Percentiles rank a stretch among this genome's conserved stretches.
Evolutionary conservation across 2,888 invertebrate genomes (phyloP).

Genomic region (Sclerodermus sp.): DNA sequence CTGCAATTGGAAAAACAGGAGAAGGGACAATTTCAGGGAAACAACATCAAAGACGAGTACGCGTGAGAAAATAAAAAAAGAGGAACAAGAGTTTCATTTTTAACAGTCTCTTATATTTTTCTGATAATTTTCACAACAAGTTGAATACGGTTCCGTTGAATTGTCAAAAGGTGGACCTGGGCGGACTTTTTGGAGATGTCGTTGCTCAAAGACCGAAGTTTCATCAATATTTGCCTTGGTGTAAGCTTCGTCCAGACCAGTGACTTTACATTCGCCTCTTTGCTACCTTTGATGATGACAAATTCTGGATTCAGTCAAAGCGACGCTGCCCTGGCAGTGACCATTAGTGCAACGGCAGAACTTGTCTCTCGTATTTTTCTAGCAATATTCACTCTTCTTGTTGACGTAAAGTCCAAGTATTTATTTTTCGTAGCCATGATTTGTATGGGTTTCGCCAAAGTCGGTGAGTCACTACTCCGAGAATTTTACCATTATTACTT

Average conservation of each 20-base stretch:
- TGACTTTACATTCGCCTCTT: slow-evolving; percentile 70
- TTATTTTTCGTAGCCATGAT: slow-evolving; percentile 69
- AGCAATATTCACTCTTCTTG: slow-evolving; percentile 66
- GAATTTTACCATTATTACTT: no score
- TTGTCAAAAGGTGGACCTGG: slow-evolving; percentile 22
- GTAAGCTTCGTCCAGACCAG: slow-evolving; percentile 70
- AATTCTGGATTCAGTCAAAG: slow-evolving; percentile 63
- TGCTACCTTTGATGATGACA: slow-evolving; percentile 68
- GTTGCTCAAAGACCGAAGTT: slow-evolving; percentile 45
- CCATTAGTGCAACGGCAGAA: slow-evolving; percentile 71
- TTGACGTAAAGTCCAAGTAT: slow-evolving; percentile 66
- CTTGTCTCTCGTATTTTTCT: slow-evolving; percentile 67
- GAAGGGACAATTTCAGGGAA: slow-evolving; percentile 14
- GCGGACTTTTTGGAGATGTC: slow-evolving; percentile 46
- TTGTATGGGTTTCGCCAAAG: slow-evolving; percentile 68
- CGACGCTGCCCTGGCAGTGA: slow-evolving; percentile 70
- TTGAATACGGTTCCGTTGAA: no score
- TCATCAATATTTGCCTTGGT: slow-evolving; percentile 70
- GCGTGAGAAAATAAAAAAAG: not conserved
- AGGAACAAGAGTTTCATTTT: slow-evolving; percentile 3
- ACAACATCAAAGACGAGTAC: slow-evolving; percentile 6
- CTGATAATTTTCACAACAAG: no score
- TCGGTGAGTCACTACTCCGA: no score
- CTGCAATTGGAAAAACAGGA: slow-evolving; percentile 13
- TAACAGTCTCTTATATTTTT: no score